A percentile compares a stretch with the other conserved stretches of the same genome.
Conservation (phyloP, 2,113 vertebrate genomes). For the Todiramphus chloris region DNA sequence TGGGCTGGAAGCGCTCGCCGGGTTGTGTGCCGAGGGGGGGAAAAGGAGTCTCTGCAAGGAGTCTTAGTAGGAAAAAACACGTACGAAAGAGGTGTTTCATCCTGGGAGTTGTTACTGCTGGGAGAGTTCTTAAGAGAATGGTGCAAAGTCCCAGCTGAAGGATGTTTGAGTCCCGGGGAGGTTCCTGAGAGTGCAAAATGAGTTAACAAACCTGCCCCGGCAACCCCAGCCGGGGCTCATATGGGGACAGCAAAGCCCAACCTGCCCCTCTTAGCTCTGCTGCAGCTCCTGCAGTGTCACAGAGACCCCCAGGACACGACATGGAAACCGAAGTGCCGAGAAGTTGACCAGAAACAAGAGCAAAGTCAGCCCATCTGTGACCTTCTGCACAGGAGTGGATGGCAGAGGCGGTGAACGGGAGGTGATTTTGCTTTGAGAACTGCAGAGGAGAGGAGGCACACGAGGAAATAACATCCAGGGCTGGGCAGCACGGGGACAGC, state of each 20-base stretch:
- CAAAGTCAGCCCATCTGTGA: neutral
- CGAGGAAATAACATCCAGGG: rapidly evolving
- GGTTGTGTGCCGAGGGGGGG: neutral
- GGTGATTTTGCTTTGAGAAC: neutral
- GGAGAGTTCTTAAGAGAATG: neutral
- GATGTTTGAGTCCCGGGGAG: neutral
- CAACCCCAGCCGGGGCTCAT: rapidly evolving
- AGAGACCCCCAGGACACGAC: neutral
- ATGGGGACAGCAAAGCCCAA: neutral
- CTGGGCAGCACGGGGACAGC: neutral
- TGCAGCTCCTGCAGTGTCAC: neutral
- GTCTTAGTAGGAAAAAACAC: neutral
- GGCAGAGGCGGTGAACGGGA: rapidly evolving
- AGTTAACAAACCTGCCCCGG: neutral
- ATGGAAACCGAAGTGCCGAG: neutral
- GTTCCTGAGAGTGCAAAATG: neutral
- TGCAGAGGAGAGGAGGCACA: neutral
- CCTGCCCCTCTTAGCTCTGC: neutral
- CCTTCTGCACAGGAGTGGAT: neutral
- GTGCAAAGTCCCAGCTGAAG: neutral
- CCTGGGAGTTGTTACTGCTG: rapidly evolving
- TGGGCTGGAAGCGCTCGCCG: neutral
- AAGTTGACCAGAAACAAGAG: neutral
- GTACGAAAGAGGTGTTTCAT: neutral
- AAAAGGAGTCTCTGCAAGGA: neutral